Evolutionary conservation across 1,140 invertebrate genomes (phyloP), one percentile per base, ranked within the genome.

Genomic region (Drosophila nikananu): DNA sequence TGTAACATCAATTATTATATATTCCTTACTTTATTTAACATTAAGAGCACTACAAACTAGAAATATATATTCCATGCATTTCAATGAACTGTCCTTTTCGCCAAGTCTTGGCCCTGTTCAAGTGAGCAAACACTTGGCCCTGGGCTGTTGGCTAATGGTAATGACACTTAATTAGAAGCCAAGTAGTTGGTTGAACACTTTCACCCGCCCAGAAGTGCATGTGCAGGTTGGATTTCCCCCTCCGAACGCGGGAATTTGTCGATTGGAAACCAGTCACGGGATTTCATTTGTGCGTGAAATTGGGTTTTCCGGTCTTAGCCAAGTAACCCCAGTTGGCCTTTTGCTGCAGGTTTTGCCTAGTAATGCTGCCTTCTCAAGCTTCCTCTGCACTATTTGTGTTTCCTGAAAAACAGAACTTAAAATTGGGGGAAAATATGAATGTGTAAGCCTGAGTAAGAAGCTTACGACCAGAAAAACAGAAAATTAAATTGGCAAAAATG

Each of bases 151-250:
- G 66, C 66, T 67, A 64, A 63, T 65, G 70, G 66, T 75, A 75
- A 87, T 81, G 68, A 44, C 66, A 77, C 86, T 90, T 89, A 86
- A 86, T 89, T 80, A 68, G 60, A 79, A 76, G 55, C 71, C 74
- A 89, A 89, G 84, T 64, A 57, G 66, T 76, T 64, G n/a, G 54
- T 74, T 77, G 75, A 78, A 72, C 60, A 72, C 52, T 65, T 70
- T 25, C 51, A 78, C n/a, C 5, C 10, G 17, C 48, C 62, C 17
- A 2, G 15, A 7, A 39, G 21, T 57, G 54, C 54, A 57, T 39
- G 6, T 25, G 21, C 19, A 55, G 52, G 32, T 37, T 13, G 8
- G 12, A 32, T 54, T 10, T 12, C 4, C 30, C 12, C n/a, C 5
- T 9, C 10, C n/a, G 3, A 6, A 48, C n/a, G 32, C 51, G 19